A percentile compares a stretch with the other conserved stretches of the same genome.
Conservation (phyloP, 2,888 invertebrate species). For the Tridacna crocea region DNA sequence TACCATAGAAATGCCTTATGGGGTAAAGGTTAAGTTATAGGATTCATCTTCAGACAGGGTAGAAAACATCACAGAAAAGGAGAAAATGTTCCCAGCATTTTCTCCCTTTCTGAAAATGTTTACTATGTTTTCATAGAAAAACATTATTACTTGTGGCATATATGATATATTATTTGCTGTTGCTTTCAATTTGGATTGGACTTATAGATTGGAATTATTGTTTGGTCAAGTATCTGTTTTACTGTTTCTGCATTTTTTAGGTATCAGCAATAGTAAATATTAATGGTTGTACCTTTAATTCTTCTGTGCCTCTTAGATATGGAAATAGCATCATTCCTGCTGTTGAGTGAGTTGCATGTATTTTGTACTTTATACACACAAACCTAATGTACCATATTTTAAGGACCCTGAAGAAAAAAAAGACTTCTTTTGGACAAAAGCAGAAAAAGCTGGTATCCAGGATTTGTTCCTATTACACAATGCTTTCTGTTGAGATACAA, state of each 20-base stretch:
- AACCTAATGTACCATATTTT: neutral
- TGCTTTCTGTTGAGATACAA: neutral
- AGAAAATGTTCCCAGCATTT: too few species aligned
- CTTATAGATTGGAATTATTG: neutral
- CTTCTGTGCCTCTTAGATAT: slow-evolving; percentile 37
- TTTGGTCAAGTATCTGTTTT: too few species aligned
- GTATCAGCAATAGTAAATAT: slow-evolving; percentile 61
- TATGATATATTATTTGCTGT: neutral
- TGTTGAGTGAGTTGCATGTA: slow-evolving; percentile 28
- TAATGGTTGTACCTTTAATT: slow-evolving; percentile 60
- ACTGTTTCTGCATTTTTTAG: slow-evolving; percentile 28
- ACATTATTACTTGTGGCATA: too few species aligned
- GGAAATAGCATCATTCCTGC: slow-evolving; percentile 49
- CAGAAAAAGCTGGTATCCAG: neutral
- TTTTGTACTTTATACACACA: neutral
- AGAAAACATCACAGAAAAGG: too few species aligned
- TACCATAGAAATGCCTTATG: too few species aligned
- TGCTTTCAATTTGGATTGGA: neutral
- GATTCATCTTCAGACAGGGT: too few species aligned
- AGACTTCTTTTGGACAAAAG: neutral
- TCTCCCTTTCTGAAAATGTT: too few species aligned
- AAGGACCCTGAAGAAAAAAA: neutral
- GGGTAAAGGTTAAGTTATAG: too few species aligned
- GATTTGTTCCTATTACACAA: neutral
- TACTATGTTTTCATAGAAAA: too few species aligned